These are phyloP conservation scores for Lethocerus indicus DNA, from an alignment of 1,140 invertebrate genomes.

Conservation along the genomic window DNA sequence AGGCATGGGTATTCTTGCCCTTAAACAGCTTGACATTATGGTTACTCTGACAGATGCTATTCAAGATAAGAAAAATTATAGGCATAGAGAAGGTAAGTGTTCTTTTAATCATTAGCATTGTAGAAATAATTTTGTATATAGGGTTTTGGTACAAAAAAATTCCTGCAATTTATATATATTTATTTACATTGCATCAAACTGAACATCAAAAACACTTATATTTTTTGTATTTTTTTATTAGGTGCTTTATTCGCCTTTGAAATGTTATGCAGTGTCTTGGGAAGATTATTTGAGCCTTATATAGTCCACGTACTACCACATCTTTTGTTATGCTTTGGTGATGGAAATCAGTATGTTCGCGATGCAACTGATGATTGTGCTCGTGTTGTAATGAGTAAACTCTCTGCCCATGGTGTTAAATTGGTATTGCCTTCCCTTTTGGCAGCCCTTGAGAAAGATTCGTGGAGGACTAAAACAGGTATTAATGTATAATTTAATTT, in stretches of 20 bases:
- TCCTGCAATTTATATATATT: neutral
- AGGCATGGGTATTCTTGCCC: conserved; percentile 79
- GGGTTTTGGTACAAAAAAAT: neutral
- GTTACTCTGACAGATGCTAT: conserved; percentile 83
- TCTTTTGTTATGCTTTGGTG: conserved; percentile 89
- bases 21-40: conserved; percentile 95
- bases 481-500: conserved; percentile 15
- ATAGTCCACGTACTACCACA: conserved; percentile 93
- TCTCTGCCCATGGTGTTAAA: conserved; percentile 94
- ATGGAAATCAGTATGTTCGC: conserved; percentile 77
- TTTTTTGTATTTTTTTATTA: conserved; percentile 21
- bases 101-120: neutral
- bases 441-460: conserved; percentile 88
- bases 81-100: conserved; percentile 63
- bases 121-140: neutral
- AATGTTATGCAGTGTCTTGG: conserved; percentile 88
- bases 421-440: conserved; percentile 77
- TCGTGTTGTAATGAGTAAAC: conserved; percentile 89
- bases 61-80: conserved; percentile 92
- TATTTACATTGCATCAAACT: neutral
- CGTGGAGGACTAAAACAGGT: conserved; percentile 97
- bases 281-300: conserved; percentile 94
- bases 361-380: conserved; percentile 89
- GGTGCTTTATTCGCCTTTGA: conserved; percentile 94
- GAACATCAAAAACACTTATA: neutral